Base-by-base conservation (phyloP, 2,113 vertebrate species). In the Psilopsiagon aurifrons region DNA sequence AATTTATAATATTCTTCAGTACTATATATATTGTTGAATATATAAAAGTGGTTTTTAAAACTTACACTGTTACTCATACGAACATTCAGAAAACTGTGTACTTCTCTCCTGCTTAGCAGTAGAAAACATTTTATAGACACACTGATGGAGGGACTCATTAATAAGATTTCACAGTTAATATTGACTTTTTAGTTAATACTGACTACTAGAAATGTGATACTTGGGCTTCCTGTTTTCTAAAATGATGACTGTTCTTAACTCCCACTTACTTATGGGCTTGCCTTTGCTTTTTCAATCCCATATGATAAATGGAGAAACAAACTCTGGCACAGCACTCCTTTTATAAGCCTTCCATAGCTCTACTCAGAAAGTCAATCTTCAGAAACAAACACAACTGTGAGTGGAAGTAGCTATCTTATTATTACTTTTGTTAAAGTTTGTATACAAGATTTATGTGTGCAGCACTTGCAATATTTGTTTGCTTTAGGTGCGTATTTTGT, bases 341-440 rank as follows among this genome's bases (percentile, higher is more conserved):
- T 81, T 75, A 85, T 49, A 86, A 78, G 59, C 76, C 94, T 96
- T 92, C 77, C 62, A 33, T 90, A 86, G 54, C 68, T 77, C 35
- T 90, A 78, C 46, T 80, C 57, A 88, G 84, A 62, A 78, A 95
- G 88, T 93, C 37, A 46, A 37, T 77, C 95, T 76, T 63, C 73
- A 96, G 84, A 93, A 94, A 76, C 51, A 85, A 86, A 91, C 78
- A 80, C 86, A 94, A 74, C 80, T 68, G 31, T 69, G 70, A n/a
- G 46, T 54, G 28, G 43, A 92, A 37, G n/a, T 91, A 90, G 82
- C 52, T 25, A 9, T 62, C 12, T 39, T 91, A 24, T 83, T 41
- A 39, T 44, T 3, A 2, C 52, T 15, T 52, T 33, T 49, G 15
- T 69, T 12, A 13, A 83, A 67, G 43, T 92, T 92, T 33, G 3